phyloP scores from a whole-genome alignment of 2,113 vertebrate species.

The Poecile atricapillus region DNA sequence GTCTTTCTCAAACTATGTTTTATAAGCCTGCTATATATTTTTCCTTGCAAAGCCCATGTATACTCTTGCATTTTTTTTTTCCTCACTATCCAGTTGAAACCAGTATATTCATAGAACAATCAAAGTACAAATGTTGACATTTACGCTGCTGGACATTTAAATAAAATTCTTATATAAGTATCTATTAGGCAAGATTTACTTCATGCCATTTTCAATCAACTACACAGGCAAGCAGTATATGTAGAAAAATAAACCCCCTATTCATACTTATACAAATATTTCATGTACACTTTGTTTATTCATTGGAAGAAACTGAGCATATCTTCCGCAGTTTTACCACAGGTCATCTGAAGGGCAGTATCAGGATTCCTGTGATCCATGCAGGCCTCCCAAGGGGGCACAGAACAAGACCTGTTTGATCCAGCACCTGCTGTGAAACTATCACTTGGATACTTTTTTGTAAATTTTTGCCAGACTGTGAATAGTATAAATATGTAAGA shows the following conservation, averaged over 20 bases:
- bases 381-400: slow-evolving; percentile 79
- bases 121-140: slow-evolving; percentile 65
- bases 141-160: slow-evolving; percentile 56
- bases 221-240: slow-evolving; percentile 53
- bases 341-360: slow-evolving; percentile 90
- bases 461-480: slow-evolving; percentile 80
- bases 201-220: slow-evolving; percentile 71
- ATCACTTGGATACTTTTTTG: slow-evolving; percentile 85
- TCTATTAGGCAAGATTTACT: slow-evolving; percentile 73
- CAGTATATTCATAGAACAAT: slow-evolving; percentile 49
- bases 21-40: slow-evolving; percentile 24
- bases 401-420: slow-evolving; percentile 90
- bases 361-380: slow-evolving; percentile 86
- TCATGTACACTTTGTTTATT: slow-evolving; percentile 84
- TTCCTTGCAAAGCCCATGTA: background rate
- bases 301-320: slow-evolving; percentile 86
- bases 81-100: slow-evolving; percentile 38
- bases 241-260: slow-evolving; percentile 71
- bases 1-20: slow-evolving; percentile 42
- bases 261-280: slow-evolving; percentile 73
- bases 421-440: slow-evolving; percentile 93
- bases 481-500: slow-evolving; percentile 75
- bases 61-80: slow-evolving; percentile 7
- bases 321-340: slow-evolving; percentile 82
- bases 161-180: slow-evolving; percentile 72